Conservation (phyloP, 2,888 invertebrate genomes). For the Artemia sinica region DNA sequence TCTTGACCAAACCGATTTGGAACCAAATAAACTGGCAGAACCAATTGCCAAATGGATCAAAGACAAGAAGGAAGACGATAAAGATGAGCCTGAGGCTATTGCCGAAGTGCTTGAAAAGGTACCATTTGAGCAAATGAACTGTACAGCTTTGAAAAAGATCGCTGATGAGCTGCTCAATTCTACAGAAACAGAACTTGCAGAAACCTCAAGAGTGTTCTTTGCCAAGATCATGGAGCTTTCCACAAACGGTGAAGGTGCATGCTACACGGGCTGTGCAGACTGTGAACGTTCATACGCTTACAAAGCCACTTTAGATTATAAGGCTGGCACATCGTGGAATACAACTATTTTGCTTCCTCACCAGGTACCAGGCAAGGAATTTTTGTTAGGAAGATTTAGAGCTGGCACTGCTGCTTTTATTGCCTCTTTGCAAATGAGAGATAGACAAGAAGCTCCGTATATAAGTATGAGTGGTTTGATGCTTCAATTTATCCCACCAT, state of each 20-base stretch:
- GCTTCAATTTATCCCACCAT: neutral
- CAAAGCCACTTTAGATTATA: neutral
- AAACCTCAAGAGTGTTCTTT: neutral
- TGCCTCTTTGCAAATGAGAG: neutral
- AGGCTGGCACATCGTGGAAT: neutral
- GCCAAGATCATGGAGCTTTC: constrained; percentile 3
- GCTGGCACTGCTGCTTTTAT: neutral
- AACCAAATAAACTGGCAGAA: neutral
- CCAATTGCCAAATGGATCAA: neutral
- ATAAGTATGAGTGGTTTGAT: neutral
- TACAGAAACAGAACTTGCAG: neutral
- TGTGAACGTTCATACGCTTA: neutral
- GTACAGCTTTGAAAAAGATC: neutral
- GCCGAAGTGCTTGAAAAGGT: neutral
- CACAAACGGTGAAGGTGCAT: neutral
- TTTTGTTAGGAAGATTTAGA: neutral
- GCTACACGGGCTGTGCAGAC: neutral
- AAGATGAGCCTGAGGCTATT: neutral
- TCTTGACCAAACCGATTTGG: neutral
- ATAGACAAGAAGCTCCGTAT: neutral
- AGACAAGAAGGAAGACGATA: neutral
- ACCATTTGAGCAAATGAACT: neutral
- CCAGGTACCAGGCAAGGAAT: neutral
- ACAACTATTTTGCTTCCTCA: neutral
- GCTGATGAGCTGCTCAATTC: neutral